Evolutionary conservation across 1,140 invertebrate species (phyloP), one percentile per base, ranked within the genome.

Genomic region (Antheraea pernyi): DNA sequence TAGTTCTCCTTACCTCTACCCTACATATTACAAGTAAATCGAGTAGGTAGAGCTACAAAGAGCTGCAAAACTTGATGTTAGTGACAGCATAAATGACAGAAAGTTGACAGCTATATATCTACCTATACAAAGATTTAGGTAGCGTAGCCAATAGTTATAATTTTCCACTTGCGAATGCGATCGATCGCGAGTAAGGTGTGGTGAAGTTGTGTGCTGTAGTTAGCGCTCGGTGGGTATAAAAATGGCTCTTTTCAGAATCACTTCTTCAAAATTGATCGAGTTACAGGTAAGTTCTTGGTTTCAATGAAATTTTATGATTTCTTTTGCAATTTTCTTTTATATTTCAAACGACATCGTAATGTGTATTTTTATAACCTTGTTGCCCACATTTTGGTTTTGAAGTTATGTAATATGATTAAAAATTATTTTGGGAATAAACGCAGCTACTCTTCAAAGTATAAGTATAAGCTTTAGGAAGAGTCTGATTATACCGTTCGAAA

Each of bases 211-310:
- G 80, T 74, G 75, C 78, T 81, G 79, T 80, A 80, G 79, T 78
- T 81, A 79, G 82, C 82, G 82, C 79, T 88, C 80, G 84, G 84
- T 84, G 85, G 84, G 76, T 80, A 80, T 67, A 85, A 84, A 83
- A 77, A 91, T 91, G 88, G 84, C 85, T 84, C 82, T 91, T 73
- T 91, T 89, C 83, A 89, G 86, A 78, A 88, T 88, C 80, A 86
- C 85, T 58, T 80, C 83, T 73, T 77, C 84, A 19, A 88, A 79
- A 84, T 81, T 91, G 71, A 72, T 81, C 62, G 88, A 91, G 78
- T 78, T 85, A 73, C 88, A 91, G 88, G 88, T 91, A 85, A 86
- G 62, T 67, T 37, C n/a, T 73, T 63, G 72, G 65, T 61, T 63
- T 67, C 67, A 73, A 61, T 63, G 37, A 69, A 68, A 18, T 42